Evolutionary conservation across 2,888 invertebrate genomes (phyloP).

Genomic region (Halictus ligatus): DNA sequence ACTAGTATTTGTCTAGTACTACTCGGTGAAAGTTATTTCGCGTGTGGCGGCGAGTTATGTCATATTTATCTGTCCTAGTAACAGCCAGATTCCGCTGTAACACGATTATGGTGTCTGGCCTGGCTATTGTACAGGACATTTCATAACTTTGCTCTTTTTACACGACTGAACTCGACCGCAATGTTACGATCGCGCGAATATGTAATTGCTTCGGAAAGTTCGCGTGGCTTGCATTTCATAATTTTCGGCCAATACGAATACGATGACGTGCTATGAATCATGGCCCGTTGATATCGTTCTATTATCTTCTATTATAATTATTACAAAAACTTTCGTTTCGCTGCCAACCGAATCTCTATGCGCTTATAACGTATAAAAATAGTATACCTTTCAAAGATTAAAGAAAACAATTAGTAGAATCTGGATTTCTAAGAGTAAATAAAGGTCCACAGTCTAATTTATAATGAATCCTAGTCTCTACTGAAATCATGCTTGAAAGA

Average conservation of each 20-base stretch:
- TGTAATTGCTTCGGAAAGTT: not conserved
- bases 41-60: constrained; percentile 68
- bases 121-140: not conserved
- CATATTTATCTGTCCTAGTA: constrained; percentile 57
- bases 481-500: too few relatives aligned
- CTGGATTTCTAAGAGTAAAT: too few relatives aligned
- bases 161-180: not conserved
- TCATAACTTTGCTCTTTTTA: not conserved
- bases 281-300: not conserved
- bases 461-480: too few relatives aligned
- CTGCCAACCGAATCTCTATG: too few relatives aligned
- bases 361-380: not conserved
- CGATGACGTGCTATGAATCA: not conserved
- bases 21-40: constrained; percentile 73
- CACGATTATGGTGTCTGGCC: constrained; percentile 2
- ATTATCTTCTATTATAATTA: not conserved
- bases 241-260: not conserved
- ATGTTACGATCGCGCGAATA: not conserved
- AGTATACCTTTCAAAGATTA: not conserved
- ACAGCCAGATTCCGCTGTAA: constrained; percentile 37
- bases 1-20: not conserved
- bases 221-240: not conserved
- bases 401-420: not conserved
- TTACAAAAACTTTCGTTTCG: not conserved
- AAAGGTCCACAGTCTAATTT: too few relatives aligned